phyloP scores from a whole-genome alignment of 2,888 invertebrate genomes.

The Elmis aenea region DNA sequence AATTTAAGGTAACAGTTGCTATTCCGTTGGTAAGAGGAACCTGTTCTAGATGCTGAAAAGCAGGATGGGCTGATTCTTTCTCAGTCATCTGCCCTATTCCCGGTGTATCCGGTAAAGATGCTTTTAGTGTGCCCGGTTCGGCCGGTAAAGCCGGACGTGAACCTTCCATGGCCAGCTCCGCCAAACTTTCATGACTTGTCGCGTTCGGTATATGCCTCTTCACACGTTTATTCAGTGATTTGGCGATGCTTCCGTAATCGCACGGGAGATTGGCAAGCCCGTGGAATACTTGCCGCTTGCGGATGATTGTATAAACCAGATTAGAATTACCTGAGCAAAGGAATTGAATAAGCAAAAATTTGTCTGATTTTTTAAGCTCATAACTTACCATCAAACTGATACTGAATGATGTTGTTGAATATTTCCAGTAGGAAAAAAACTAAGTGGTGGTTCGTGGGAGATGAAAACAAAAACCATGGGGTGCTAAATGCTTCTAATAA shows the following conservation, averaged over 20 bases:
- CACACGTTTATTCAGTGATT: slow-evolving; percentile 60
- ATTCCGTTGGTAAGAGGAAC: slow-evolving; percentile 40
- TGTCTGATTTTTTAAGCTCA: neutral
- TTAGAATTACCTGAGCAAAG: slow-evolving; percentile 81
- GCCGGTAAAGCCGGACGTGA: slow-evolving; percentile 79
- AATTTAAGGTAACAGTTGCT: slow-evolving; percentile 37
- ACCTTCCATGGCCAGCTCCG: slow-evolving; percentile 76
- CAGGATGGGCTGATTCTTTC: slow-evolving; percentile 83
- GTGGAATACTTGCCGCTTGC: slow-evolving; percentile 98
- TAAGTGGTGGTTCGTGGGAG: slow-evolving; percentile 94
- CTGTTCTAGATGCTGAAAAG: slow-evolving; percentile 38
- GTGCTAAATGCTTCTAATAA: slow-evolving; percentile 97
- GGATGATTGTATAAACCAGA: slow-evolving; percentile 96
- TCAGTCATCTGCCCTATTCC: slow-evolving; percentile 92
- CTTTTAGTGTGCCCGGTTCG: slow-evolving; percentile 87
- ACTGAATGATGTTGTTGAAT: slow-evolving; percentile 99
- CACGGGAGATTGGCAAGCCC: slow-evolving; percentile 94
- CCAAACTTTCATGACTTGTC: slow-evolving; percentile 53
- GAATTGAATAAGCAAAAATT: too few species aligned
- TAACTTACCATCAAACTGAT: slow-evolving; percentile 87
- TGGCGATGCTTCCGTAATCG: slow-evolving; percentile 84
- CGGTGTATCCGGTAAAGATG: slow-evolving; percentile 87
- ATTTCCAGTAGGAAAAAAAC: slow-evolving; percentile 98
- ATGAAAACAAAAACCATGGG: slow-evolving; percentile 97
- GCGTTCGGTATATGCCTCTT: slow-evolving; percentile 38